phyloP scores from a whole-genome alignment of 2,888 invertebrate species.

The Dilophus febrilis region DNA sequence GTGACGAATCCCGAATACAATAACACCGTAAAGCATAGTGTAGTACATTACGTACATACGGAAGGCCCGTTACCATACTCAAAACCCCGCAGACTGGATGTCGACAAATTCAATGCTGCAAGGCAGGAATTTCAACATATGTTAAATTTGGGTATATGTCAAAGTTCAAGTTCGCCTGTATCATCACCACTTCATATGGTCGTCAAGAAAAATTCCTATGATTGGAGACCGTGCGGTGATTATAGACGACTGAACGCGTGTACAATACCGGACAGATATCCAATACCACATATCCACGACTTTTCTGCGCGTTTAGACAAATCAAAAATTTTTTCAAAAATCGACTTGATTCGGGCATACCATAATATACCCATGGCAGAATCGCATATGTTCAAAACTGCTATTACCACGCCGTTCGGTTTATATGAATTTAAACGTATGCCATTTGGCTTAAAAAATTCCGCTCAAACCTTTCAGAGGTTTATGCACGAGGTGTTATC shows the following conservation, averaged over 20 bases:
- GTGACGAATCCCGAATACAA: not conserved
- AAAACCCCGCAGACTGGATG: not conserved
- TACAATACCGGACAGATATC: too few species aligned
- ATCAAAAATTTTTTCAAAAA: too few species aligned
- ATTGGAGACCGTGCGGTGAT: too few species aligned
- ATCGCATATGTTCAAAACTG: too few species aligned
- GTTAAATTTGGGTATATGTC: too few species aligned
- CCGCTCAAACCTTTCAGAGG: slow-evolving; percentile 19
- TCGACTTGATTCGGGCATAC: too few species aligned
- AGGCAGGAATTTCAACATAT: not conserved
- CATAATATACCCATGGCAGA: too few species aligned
- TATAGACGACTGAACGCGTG: too few species aligned
- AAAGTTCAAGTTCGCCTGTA: slow-evolving; percentile 1
- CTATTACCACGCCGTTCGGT: too few species aligned
- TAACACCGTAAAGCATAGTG: not conserved
- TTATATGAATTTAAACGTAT: slow-evolving; percentile 9
- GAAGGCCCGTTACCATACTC: slow-evolving; percentile 1
- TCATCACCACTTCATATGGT: slow-evolving; percentile 7
- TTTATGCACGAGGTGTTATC: slow-evolving; percentile 16
- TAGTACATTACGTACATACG: slow-evolving; percentile 1
- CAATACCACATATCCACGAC: too few species aligned
- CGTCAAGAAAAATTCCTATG: too few species aligned
- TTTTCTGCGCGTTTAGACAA: too few species aligned
- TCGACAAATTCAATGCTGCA: not conserved
- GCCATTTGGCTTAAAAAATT: slow-evolving; percentile 12